Base-by-base conservation (phyloP, 2,113 vertebrate genomes). In the Nothobranchius furzeri region DNA sequence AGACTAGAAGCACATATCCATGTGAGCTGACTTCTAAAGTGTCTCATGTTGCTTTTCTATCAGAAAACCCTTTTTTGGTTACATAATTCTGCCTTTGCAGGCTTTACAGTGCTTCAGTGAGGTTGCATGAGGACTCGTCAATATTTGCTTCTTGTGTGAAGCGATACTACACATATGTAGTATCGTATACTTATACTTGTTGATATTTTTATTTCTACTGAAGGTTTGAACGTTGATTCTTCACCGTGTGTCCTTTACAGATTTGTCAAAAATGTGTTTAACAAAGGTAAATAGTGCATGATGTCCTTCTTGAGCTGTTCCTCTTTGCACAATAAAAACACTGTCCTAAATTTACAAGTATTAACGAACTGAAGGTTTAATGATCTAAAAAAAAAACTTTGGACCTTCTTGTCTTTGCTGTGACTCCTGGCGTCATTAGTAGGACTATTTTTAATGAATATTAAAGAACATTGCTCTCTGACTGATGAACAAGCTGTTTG, bases 231-330 rank as follows among this genome's bases (percentile, higher is more conserved):
- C 25, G 1, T 56, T 77, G 50, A 53, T 37, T 54, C 35, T 66
- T 48, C 37, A 24, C 25, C 47, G 53, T 60, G 14, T 69, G 48
- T 48, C 17, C 2, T 51, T 68, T 59, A 15, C 46, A 45, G 1
- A 35, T 0, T 53, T n/a, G 46, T 40, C 9, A 0, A 10, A 43
- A 10, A 43, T n/a, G 9, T 54, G 43, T 20, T 57, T 72, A 76
- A 24, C 73, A 50, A 37, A 64, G 64, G 68, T 74, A 20, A 77
- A 48, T 51, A 3, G 58, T 69, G 79, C 77, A 82, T 85, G 74
- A 58, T 45, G 54, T 60, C 35, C 50, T 80, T 35, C 17, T 55
- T 64, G 46, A 12, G 3, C 64, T 69, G 64, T 48, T 10, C 6
- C 20, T 45, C 46, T 20, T 35, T 53, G 7, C 53, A 60, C 12